Percentiles rank a stretch among this genome's conserved stretches.
These are phyloP conservation scores for Leptoteleia sp. DNA, from an alignment of 1,140 invertebrate species.

Conservation along the genomic window DNA sequence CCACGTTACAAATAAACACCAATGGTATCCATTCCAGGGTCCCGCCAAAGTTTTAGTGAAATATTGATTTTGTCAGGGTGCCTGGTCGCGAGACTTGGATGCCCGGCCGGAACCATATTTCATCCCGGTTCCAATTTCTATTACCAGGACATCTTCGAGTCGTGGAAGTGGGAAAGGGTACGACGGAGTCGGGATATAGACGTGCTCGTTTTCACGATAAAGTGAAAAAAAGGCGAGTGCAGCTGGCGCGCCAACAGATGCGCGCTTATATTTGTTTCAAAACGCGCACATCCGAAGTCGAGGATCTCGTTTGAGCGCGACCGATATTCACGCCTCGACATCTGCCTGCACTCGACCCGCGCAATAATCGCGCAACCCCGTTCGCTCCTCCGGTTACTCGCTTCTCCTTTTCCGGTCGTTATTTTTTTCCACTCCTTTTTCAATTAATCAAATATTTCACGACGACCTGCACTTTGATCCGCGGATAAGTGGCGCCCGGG, in stretches of 20 bases:
- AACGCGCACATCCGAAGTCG: slow-evolving; percentile 29
- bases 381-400: not conserved
- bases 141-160: too few relatives aligned
- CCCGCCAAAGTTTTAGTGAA: too few relatives aligned
- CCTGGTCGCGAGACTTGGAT: too few relatives aligned
- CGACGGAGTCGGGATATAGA: slow-evolving; percentile 9
- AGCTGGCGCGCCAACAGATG: slow-evolving; percentile 71
- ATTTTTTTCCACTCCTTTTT: not conserved
- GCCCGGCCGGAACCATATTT: too few relatives aligned
- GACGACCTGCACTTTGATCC: too few relatives aligned
- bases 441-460: slow-evolving; percentile 37
- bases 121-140: too few relatives aligned
- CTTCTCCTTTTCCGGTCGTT: not conserved
- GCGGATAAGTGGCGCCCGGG: too few relatives aligned
- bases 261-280: slow-evolving; percentile 64
- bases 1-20: too few relatives aligned
- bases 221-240: slow-evolving; percentile 56
- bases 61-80: too few relatives aligned
- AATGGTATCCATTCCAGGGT: too few relatives aligned
- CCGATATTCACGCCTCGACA: slow-evolving; percentile 41
- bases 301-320: slow-evolving; percentile 28
- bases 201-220: slow-evolving; percentile 28
- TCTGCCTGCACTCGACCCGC: slow-evolving; percentile 22
- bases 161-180: too few relatives aligned
- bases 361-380: slow-evolving; percentile 7